phyloP scores from a whole-genome alignment of 37 sponge, comb jelly and placozoan genomes.

The Halichondria panicea region DNA sequence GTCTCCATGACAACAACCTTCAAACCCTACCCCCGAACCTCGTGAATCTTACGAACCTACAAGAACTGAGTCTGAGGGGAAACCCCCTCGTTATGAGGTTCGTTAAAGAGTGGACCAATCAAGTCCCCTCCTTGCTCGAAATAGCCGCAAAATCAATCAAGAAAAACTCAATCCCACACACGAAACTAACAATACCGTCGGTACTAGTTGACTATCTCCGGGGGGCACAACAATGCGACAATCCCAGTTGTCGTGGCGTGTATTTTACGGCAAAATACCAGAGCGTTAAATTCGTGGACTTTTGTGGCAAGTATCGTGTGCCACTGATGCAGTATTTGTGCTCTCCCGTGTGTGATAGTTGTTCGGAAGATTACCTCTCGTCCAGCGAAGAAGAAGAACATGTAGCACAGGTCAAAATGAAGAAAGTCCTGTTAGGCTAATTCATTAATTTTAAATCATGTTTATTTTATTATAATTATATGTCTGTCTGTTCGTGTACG shows the following conservation, averaged over 20 bases:
- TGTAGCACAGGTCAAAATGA: constrained; percentile 37
- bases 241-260: constrained; percentile 83
- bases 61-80: constrained; percentile 76
- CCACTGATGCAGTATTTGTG: constrained; percentile 91
- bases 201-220: constrained; percentile 57
- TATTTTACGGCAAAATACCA: constrained; percentile 73
- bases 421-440: constrained; percentile 69
- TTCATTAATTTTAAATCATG: not conserved
- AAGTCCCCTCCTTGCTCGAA: constrained; percentile 71
- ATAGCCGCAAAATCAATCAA: constrained; percentile 54
- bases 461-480: no score
- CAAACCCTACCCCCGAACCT: constrained; percentile 74
- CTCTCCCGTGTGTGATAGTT: constrained; percentile 35
- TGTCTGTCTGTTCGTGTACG: no score
- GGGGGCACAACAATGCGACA: constrained; percentile 76
- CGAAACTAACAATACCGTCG: constrained; percentile 28
- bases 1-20: constrained; percentile 78
- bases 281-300: constrained; percentile 90
- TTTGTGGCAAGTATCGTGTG: constrained; percentile 93
- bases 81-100: constrained; percentile 87
- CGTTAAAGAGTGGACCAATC: constrained; percentile 60
- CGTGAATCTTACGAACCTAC: constrained; percentile 65
- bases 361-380: not conserved
- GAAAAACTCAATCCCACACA: constrained; percentile 59
- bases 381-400: constrained; percentile 68